Conservation (phyloP, 2,113 vertebrate species). For the Kryptolebias marmoratus region DNA sequence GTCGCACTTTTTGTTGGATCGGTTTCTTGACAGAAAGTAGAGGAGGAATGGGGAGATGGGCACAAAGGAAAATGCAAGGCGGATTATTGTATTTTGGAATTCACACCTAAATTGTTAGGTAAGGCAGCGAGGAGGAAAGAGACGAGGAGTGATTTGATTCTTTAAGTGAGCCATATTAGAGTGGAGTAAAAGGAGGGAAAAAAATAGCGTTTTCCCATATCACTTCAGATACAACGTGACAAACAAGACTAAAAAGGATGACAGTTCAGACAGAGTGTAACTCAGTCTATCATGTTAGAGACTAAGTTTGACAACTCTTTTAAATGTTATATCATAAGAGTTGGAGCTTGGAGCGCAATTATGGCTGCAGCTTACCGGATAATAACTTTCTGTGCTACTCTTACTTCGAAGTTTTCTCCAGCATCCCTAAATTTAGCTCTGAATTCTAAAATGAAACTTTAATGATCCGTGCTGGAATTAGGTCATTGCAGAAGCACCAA, state of each 20-base stretch:
- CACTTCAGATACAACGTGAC: conserved; percentile 28
- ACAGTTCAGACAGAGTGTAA: conserved; percentile 15
- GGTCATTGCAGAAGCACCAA: conserved; percentile 38
- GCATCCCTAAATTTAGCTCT: conserved; percentile 29
- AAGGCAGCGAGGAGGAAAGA: conserved; percentile 11
- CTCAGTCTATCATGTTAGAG: conserved; percentile 12
- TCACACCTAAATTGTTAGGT: conserved; percentile 42
- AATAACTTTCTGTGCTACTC: conserved; percentile 3
- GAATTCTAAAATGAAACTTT: conserved; percentile 37
- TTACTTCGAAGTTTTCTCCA: conserved; percentile 1
- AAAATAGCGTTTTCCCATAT: conserved; percentile 28
- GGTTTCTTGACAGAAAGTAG: conserved; percentile 44
- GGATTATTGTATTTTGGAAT: conserved; percentile 27
- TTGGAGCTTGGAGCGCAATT: conserved; percentile 5
- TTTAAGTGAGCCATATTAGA: conserved; percentile 51
- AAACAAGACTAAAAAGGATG: conserved; percentile 24
- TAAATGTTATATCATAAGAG: conserved; percentile 12
- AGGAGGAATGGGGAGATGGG: conserved; percentile 9
- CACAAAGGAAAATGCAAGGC: conserved; percentile 34
- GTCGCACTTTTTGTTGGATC: conserved; percentile 60
- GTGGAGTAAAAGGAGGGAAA: conserved; percentile 21
- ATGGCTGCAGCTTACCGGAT: conserved; percentile 25
- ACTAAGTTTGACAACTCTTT: conserved; percentile 29
- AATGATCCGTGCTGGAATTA: conserved; percentile 38
- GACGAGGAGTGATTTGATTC: conserved; percentile 26